Conservation (phyloP, 2,113 vertebrate species). For the Ciconia stormi region DNA sequence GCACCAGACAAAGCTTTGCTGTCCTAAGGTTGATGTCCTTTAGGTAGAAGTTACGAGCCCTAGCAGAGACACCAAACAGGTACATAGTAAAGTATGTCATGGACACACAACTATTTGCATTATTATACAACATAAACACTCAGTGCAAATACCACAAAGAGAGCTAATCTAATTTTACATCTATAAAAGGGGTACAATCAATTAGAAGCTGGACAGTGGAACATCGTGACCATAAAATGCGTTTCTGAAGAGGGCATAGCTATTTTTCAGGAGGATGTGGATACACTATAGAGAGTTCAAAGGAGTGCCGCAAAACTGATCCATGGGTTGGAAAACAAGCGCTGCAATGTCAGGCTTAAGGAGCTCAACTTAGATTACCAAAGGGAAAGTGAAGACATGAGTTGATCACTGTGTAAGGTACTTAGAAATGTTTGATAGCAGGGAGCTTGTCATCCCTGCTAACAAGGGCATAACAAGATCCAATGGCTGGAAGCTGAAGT, state of each 20-base stretch:
- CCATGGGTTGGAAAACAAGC: not conserved
- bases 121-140: not conserved
- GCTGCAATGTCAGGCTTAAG: not conserved
- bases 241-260: not conserved
- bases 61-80: not conserved
- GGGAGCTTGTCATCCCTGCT: not conserved
- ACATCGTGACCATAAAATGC: not conserved
- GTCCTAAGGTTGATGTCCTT: not conserved
- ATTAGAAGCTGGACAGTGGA: not conserved
- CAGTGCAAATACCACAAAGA: not conserved
- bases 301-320: not conserved
- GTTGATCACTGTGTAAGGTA: not conserved
- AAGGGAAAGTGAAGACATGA: slow-evolving; percentile 7
- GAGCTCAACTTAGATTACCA: slow-evolving; percentile 16
- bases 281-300: not conserved
- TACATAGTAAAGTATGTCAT: not conserved
- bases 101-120: not conserved
- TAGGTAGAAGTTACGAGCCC: not conserved
- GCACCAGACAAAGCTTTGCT: not conserved
- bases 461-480: not conserved
- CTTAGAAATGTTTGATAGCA: slow-evolving; percentile 9
- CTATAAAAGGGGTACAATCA: not conserved
- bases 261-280: not conserved
- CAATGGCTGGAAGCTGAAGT: not conserved
- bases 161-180: not conserved